Conservation (phyloP, 2,888 invertebrate species). For the Balanococcus diminutus region DNA sequence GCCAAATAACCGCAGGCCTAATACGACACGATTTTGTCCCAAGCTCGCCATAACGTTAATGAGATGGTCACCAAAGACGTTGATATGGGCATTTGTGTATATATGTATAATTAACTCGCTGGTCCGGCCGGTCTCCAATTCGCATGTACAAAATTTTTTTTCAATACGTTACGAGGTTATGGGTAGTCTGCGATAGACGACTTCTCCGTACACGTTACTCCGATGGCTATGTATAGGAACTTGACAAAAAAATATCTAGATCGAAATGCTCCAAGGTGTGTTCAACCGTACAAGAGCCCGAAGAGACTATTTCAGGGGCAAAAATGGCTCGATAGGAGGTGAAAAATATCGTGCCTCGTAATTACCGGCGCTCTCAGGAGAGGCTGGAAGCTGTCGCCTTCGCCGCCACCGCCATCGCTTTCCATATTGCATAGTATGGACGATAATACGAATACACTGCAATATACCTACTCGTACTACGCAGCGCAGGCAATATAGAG, state of each 20-base stretch:
- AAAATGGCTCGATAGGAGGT: not conserved
- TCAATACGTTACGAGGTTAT: not conserved
- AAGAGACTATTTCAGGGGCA: constrained; percentile 25
- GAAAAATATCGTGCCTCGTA: not conserved
- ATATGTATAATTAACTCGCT: not conserved
- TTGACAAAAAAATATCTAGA: constrained; percentile 29
- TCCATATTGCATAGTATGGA: no score
- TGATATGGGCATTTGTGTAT: not conserved
- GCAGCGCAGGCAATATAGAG: no score
- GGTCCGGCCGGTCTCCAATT: not conserved
- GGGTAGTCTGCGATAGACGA: no score
- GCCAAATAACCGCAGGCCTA: not conserved
- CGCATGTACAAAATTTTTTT: not conserved
- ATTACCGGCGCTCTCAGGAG: no score
- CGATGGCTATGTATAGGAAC: constrained; percentile 22
- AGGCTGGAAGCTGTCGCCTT: no score
- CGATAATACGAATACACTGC: no score
- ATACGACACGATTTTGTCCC: constrained; percentile 1
- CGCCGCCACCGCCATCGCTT: not conserved
- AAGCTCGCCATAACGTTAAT: not conserved
- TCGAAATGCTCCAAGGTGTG: constrained; percentile 26
- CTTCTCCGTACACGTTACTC: not conserved
- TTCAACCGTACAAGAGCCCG: not conserved
- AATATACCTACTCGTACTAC: not conserved
- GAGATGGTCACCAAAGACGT: not conserved